These are phyloP conservation scores for Mellivora capensis DNA, from an alignment of 2,113 vertebrate genomes.

Conservation along the genomic window DNA sequence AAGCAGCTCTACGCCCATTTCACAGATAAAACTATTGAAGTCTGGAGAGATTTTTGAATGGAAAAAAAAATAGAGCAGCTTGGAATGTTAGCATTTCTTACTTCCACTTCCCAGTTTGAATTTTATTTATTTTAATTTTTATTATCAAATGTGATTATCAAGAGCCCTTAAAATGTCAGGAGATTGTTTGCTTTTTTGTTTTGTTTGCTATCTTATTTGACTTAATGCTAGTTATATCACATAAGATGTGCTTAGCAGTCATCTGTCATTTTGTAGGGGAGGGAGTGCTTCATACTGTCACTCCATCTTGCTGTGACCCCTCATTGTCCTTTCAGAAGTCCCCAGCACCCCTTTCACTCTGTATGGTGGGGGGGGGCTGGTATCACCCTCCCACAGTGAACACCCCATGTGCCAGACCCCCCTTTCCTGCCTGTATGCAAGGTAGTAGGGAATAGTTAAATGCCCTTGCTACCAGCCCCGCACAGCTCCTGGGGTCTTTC, in stretches of 20 bases:
- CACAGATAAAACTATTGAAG: not conserved
- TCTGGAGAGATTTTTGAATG: not conserved
- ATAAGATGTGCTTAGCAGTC: not conserved
- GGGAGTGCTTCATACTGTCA: accelerated
- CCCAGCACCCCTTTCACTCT: too few relatives aligned
- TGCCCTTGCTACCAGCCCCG: not conserved
- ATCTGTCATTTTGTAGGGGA: not conserved
- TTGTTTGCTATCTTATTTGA: not conserved
- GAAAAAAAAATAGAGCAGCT: not conserved
- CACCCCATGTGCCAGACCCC: accelerated
- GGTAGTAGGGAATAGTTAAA: not conserved
- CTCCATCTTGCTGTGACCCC: not conserved
- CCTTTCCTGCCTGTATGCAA: not conserved
- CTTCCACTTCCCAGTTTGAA: not conserved
- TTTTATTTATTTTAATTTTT: not conserved
- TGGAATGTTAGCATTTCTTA: not conserved
- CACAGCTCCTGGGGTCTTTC: not conserved
- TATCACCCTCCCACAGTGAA: not conserved
- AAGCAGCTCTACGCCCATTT: not conserved
- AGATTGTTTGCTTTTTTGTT: not conserved
- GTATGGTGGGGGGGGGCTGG: not conserved
- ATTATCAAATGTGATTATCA: not conserved
- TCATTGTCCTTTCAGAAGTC: not conserved
- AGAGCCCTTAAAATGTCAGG: not conserved
- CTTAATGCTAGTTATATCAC: not conserved